These are phyloP conservation scores for Vidua chalybeata DNA, from an alignment of 2,113 vertebrate genomes.

Conservation along the genomic window DNA sequence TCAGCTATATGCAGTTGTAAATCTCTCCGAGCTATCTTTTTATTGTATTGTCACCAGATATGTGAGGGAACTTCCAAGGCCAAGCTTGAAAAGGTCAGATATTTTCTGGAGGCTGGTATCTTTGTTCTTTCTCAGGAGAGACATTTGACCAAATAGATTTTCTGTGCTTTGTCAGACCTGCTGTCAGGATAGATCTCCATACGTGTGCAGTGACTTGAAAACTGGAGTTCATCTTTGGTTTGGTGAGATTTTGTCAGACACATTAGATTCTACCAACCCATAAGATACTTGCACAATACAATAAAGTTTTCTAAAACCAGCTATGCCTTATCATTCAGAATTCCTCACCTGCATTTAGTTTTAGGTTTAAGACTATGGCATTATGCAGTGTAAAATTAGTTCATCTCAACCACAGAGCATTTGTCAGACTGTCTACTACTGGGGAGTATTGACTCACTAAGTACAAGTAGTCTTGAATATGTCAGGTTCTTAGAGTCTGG, in stretches of 20 bases:
- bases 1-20: not conserved
- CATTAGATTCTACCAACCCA: not conserved
- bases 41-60: not conserved
- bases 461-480: not conserved
- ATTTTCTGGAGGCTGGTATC: not conserved
- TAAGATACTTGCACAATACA: not conserved
- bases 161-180: not conserved
- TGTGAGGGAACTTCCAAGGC: not conserved
- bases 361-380: not conserved
- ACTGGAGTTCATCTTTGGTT: not conserved
- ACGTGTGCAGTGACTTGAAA: not conserved
- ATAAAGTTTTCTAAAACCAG: not conserved
- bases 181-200: not conserved
- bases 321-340: not conserved
- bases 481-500: not conserved
- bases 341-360: not conserved
- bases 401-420: not conserved
- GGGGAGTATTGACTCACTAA: not conserved
- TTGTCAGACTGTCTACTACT: not conserved
- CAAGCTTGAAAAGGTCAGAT: not conserved
- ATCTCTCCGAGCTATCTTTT: not conserved
- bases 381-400: not conserved
- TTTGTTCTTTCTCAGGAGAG: not conserved
- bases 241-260: not conserved
- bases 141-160: not conserved